phyloP scores from a whole-genome alignment of 2,797 vertebrate species.

The Holocentrus rufus region DNA sequence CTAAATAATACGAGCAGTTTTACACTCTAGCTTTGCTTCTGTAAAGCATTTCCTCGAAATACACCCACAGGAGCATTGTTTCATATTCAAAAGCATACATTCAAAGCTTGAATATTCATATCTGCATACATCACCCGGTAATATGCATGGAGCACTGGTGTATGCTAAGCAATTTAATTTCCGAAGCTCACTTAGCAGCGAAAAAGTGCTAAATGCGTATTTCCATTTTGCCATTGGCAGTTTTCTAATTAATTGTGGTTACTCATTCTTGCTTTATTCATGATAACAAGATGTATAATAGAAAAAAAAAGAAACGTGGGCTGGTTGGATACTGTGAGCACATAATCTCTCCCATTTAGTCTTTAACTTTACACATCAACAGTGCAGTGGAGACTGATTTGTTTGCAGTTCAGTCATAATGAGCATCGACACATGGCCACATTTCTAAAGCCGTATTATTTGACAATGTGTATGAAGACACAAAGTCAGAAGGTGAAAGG shows the following conservation, averaged over 20 bases:
- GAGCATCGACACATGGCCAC: not conserved
- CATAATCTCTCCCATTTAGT: conserved; percentile 1
- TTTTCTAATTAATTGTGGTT: conserved; percentile 68
- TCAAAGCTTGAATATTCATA: conserved; percentile 41
- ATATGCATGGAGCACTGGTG: conserved; percentile 17
- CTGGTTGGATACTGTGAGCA: conserved; percentile 14
- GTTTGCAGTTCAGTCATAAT: not conserved
- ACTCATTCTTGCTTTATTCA: conserved; percentile 53
- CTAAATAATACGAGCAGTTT: conserved; percentile 18
- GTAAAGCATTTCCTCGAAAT: conserved; percentile 49
- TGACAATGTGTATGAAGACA: conserved; percentile 25
- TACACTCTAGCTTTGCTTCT: conserved; percentile 21
- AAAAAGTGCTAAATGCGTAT: conserved; percentile 64
- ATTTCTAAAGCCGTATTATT: conserved; percentile 44
- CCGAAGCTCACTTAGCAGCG: conserved; percentile 43
- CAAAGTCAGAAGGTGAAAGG: conserved; percentile 22
- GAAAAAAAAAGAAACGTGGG: conserved; percentile 35
- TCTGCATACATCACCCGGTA: conserved; percentile 15
- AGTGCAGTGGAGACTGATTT: not conserved
- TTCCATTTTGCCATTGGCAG: conserved; percentile 61
- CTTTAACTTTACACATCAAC: not conserved
- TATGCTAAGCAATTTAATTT: conserved; percentile 47
- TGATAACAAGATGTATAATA: conserved; percentile 59
- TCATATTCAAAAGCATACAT: conserved; percentile 46
- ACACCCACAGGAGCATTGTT: conserved; percentile 19